Percentiles rank a stretch among this genome's conserved stretches.
phyloP scores from a whole-genome alignment of 2,888 invertebrate species.

The Flexamia atlantica region DNA sequence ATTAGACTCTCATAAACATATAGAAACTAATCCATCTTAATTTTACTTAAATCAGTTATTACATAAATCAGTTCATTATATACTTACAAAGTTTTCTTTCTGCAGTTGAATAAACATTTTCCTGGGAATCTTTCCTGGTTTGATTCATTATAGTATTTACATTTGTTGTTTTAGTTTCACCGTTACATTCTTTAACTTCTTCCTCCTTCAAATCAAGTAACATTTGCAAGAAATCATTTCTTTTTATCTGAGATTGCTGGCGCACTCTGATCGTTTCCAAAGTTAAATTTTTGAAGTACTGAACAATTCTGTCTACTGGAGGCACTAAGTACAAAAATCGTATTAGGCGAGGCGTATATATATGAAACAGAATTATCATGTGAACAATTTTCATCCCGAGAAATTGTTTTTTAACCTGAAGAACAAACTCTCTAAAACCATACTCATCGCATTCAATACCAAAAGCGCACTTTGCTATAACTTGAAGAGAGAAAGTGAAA shows the following conservation, averaged over 20 bases:
- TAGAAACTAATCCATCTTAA: too few relatives aligned
- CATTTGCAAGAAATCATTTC: conserved; percentile 47
- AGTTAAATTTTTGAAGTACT: conserved; percentile 30
- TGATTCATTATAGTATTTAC: background rate
- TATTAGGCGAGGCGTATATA: background rate
- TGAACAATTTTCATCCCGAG: conserved; percentile 25
- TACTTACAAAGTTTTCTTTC: conserved; percentile 21
- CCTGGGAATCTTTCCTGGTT: conserved; percentile 10
- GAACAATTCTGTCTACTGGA: conserved; percentile 19
- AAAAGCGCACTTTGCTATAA: conserved; percentile 30
- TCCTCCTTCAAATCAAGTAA: conserved; percentile 44
- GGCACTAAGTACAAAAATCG: conserved; percentile 18
- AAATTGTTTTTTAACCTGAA: conserved; percentile 12
- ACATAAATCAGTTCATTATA: too few relatives aligned
- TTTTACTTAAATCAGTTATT: too few relatives aligned
- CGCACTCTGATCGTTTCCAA: conserved; percentile 23
- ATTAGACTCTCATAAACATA: too few relatives aligned
- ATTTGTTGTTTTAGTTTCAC: background rate
- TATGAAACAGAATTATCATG: conserved; percentile 27
- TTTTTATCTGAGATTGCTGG: background rate
- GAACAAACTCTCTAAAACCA: background rate
- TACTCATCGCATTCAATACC: conserved; percentile 33
- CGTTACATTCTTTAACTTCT: background rate
- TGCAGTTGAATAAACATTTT: background rate
- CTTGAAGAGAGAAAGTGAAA: conserved; percentile 6